phyloP scores from a whole-genome alignment of 2,113 vertebrate species.

The Elephas maximus region DNA sequence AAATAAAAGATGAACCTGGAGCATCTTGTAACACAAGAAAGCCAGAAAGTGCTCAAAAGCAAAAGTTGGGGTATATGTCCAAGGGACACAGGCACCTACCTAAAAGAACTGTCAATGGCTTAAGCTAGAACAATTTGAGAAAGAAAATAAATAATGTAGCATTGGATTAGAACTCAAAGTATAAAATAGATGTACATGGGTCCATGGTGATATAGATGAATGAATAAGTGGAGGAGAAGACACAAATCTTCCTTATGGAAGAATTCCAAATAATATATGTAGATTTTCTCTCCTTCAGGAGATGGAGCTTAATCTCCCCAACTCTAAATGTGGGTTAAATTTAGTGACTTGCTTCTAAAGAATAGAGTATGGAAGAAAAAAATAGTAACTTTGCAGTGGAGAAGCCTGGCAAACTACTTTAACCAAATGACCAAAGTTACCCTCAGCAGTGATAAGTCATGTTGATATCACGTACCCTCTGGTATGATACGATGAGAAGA shows the following conservation, averaged over 20 bases:
- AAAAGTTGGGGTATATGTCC: background rate
- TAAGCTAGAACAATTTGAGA: background rate
- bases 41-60: background rate
- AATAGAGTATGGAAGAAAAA: background rate
- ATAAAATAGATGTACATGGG: constrained; percentile 15
- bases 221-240: background rate
- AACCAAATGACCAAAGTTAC: constrained; percentile 5
- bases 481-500: background rate
- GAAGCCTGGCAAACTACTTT: background rate
- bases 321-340: background rate
- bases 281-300: background rate
- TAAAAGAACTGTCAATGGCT: constrained; percentile 12
- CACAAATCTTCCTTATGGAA: background rate
- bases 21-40: background rate
- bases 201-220: background rate
- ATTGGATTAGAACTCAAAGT: constrained; percentile 16
- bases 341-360: constrained; percentile 36
- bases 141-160: constrained; percentile 17
- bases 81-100: background rate
- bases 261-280: background rate
- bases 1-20: background rate
- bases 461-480: background rate
- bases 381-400: background rate
- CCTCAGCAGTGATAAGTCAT: background rate
- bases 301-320: constrained; percentile 18